Evolutionary conservation across 2,113 vertebrate species (phyloP).

Genomic region (Corynorhinus townsendii): DNA sequence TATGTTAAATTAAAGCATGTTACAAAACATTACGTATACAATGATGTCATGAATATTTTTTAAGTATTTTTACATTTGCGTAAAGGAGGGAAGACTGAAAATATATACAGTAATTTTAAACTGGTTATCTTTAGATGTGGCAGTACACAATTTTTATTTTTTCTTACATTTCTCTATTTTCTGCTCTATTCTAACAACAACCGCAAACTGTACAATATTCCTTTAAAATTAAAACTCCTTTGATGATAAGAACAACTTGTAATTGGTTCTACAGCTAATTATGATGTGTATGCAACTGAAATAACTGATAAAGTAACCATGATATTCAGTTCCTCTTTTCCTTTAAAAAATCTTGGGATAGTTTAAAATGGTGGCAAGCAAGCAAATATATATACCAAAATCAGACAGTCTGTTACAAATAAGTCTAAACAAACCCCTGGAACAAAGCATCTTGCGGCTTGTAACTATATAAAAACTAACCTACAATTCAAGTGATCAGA

Average conservation of each 20-base stretch:
- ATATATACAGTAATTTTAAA: background rate
- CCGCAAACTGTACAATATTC: background rate
- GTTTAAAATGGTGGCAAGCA: background rate
- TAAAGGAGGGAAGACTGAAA: background rate
- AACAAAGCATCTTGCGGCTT: background rate
- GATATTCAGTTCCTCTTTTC: background rate
- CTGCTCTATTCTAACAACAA: background rate
- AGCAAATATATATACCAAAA: background rate
- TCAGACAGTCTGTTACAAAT: background rate
- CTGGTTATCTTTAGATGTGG: background rate
- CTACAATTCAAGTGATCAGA: background rate
- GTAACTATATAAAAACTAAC: background rate
- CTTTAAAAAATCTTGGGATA: background rate
- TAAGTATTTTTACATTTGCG: background rate
- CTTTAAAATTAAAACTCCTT: constrained; percentile 16
- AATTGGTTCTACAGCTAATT: background rate
- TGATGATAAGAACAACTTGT: background rate
- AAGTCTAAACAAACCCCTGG: background rate
- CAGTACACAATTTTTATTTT: background rate
- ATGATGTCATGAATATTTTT: background rate
- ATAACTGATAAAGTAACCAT: background rate
- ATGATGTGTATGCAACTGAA: background rate
- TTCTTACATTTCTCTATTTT: background rate
- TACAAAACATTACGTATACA: background rate
- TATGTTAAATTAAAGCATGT: too few species aligned